Base-by-base conservation (phyloP, 2,888 invertebrate species). In the Salticus scenicus region DNA sequence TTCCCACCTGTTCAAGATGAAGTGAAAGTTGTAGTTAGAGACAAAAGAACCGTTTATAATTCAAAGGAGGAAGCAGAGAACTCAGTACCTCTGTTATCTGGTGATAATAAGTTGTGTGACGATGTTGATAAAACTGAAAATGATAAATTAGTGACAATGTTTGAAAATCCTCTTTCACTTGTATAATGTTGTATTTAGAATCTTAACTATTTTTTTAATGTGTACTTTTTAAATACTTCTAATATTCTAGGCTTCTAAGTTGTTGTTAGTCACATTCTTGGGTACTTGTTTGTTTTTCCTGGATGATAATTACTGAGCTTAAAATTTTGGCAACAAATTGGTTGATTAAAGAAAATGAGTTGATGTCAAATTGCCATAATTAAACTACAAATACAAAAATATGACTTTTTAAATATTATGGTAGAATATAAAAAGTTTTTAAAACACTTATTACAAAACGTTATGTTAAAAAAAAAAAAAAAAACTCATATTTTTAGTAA, bases 121-220 rank as follows among this genome's bases (percentile, higher is more conserved):
- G 30, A 47, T 37, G 47, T 33, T 33, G 42, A 73, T 1, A 30
- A 63, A 57, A 33, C 51, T 17, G 42, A 30, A 30, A 37, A 33
- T 28, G 73, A 72, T 41, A 82, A 82, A 31, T 30, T 57, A 7
- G 69, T 64, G 27, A 74, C 85, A n/a, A 71, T 85, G 41, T 85
- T 75, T 64, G 70, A 78, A 31, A 85, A 85, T 71, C 85, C 79
- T 12, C 67, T 84, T 31, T 74, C 78, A 37, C 17, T 69, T 63
- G 84, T 73, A 31, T 84, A 57, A 77, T n/a, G 24, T 2, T 5
- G 12, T 2, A 17, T 17, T 47, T 17, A 17, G 17, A 47, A 47
- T 2, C 47, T 2, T 10, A 2, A 47, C 10, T 41, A 41, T 41
- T 63, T 10, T 41, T 69, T 28, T 10, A 5, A 17, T 10, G 7